These are phyloP conservation scores for Eudyptes chrysolophus DNA, from an alignment of 2,113 vertebrate genomes.

Conservation along the genomic window DNA sequence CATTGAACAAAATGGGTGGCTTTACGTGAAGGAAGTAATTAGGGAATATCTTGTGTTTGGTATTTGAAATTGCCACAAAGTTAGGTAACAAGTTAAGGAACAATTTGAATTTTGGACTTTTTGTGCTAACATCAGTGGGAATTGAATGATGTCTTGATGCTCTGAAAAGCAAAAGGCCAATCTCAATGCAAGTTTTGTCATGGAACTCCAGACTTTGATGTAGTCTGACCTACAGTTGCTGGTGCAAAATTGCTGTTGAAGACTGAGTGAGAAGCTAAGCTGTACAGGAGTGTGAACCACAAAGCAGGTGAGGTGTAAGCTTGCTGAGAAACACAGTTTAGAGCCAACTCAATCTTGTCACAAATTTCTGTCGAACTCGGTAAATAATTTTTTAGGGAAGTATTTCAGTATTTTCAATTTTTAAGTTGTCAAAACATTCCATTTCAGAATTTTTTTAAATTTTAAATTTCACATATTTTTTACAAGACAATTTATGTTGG, in stretches of 20 bases:
- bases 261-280: neutral
- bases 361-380: neutral
- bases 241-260: neutral
- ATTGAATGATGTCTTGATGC: neutral
- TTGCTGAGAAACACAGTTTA: neutral
- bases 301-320: neutral
- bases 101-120: neutral
- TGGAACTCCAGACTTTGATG: neutral
- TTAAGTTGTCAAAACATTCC: conserved; percentile 14
- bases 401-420: neutral
- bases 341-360: neutral
- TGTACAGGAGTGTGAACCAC: neutral
- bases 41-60: neutral
- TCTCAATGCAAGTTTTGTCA: neutral
- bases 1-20: neutral
- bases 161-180: neutral
- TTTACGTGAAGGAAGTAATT: neutral
- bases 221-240: neutral
- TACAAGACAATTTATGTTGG: neutral
- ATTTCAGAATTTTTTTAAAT: neutral
- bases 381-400: neutral
- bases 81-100: neutral
- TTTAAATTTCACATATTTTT: neutral
- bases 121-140: neutral
- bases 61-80: neutral